Base-by-base conservation (phyloP, 2,888 invertebrate species). In the Xestobium rufovillosum region DNA sequence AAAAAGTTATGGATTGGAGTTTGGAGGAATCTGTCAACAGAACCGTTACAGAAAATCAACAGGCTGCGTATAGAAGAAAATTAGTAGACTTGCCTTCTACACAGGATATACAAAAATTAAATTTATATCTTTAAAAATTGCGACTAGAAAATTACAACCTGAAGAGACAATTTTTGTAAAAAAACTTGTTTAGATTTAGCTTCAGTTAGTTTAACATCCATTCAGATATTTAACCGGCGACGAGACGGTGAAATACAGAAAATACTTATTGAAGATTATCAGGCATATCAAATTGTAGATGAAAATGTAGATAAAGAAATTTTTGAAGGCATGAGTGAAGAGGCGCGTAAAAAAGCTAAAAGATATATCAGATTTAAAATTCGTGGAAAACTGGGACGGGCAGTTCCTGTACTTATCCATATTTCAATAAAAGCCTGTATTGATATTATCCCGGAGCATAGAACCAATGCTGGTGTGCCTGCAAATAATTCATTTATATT, bases 151-250 rank as follows among this genome's bases (percentile, higher is more conserved):
- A 16, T 26, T 33, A 14, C 3, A 26, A 16, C 10, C 23, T 43
- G 19, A 16, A 28, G n/a, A 14, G 12, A 23, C 17, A 30, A 12
- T 43, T 45, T 32, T 23, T 23, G 14, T 17, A 15, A 10, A 13
- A 38, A 14, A 31, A 13, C 4, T 45, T 37, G 26, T 36, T 27
- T 34, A n/a, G n/a, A 34, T 11, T 25, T 45, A 15, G 38, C 34
- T 14, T 14, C 26, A 14, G 36, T 25, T 17, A 42, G 39, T 6
- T 38, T 42, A 17, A 42, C 37, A 14, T 34, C 39, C 11, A 14
- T 43, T 14, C 42, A 41, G 32, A 16, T 47, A 25, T 45, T 44
- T 35, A 45, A 45, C 29, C 11, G 42, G 32, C 26, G 42, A 23
- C 17, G 45, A 26, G 41, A 43, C 14, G 42, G 43, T 6, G 42